Percentiles rank a stretch among this genome's conserved stretches.
Evolutionary conservation across 2,888 invertebrate genomes (phyloP).

Genomic region (Cephus rjabovi): DNA sequence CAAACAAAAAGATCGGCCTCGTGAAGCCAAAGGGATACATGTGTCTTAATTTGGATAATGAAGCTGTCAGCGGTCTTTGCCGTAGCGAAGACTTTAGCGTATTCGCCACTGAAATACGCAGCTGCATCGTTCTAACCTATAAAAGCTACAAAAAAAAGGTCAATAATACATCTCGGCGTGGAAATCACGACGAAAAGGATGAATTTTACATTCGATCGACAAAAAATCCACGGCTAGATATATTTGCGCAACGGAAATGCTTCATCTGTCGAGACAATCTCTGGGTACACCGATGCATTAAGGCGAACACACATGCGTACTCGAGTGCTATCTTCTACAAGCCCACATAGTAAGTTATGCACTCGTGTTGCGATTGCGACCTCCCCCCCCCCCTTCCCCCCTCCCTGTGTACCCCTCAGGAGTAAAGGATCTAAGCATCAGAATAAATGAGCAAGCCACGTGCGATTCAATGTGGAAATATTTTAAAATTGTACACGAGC

Average conservation of each 20-base stretch:
- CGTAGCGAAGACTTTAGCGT: constrained; percentile 7
- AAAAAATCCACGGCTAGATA: not conserved
- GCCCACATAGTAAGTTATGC: not conserved
- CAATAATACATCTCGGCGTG: not conserved
- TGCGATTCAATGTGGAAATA: not conserved
- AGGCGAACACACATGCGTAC: not conserved
- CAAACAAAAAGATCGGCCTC: not conserved
- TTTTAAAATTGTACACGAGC: not conserved
- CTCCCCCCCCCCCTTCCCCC: no score
- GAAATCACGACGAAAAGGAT: not conserved
- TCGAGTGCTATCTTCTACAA: not conserved
- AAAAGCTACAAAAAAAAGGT: not conserved
- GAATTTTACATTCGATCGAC: not conserved
- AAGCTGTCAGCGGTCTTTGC: constrained; percentile 24
- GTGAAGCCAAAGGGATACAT: constrained; percentile 20
- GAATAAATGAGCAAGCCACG: not conserved
- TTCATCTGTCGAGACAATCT: not conserved
- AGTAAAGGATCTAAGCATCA: not conserved
- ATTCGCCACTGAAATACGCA: constrained; percentile 22
- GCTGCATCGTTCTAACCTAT: not conserved
- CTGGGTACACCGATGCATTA: not conserved
- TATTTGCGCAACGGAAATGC: not conserved
- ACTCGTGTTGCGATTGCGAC: not conserved
- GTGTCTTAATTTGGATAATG: constrained; percentile 32
- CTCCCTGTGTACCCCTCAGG: not conserved